Evolutionary conservation across 2,888 invertebrate genomes (phyloP).

Genomic region (Synanthedon andrenaeformis): DNA sequence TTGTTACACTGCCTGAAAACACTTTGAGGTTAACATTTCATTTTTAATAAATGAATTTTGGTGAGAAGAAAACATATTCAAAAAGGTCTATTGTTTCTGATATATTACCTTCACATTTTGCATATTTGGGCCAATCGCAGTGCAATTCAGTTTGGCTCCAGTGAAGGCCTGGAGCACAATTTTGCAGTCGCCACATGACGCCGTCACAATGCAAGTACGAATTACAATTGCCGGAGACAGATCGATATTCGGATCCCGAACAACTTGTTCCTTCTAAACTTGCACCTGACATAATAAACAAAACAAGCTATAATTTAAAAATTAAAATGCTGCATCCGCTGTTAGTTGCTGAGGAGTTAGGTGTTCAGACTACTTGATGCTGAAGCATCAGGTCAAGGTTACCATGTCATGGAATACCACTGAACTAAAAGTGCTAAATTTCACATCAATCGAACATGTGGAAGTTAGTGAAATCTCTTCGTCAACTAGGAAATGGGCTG

Average conservation of each 20-base stretch:
- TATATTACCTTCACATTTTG: conserved; percentile 70
- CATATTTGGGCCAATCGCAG: conserved; percentile 86
- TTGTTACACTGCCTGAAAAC: conserved; percentile 14
- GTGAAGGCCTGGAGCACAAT: conserved; percentile 85
- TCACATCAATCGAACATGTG: too few species aligned
- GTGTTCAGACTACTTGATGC: too few species aligned
- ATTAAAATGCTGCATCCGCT: too few species aligned
- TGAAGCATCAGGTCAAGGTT: too few species aligned
- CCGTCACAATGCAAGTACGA: conserved; percentile 82
- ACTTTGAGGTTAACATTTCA: background rate
- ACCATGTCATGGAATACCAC: too few species aligned
- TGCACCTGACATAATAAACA: conserved; percentile 9
- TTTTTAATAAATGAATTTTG: background rate
- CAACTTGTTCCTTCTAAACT: conserved; percentile 31
- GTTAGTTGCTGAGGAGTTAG: too few species aligned
- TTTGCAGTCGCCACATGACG: conserved; percentile 74
- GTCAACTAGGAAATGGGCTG: too few species aligned
- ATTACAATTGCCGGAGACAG: conserved; percentile 77
- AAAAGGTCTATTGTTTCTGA: background rate
- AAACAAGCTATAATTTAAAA: background rate
- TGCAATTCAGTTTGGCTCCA: conserved; percentile 78
- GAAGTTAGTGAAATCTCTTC: too few species aligned
- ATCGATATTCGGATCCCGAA: conserved; percentile 49
- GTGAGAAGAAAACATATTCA: background rate
- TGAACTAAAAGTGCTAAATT: too few species aligned